Evolutionary conservation across 2,797 vertebrate genomes (phyloP), one percentile per base, ranked within the genome.

Genomic region (Rhinichthys osculus): DNA sequence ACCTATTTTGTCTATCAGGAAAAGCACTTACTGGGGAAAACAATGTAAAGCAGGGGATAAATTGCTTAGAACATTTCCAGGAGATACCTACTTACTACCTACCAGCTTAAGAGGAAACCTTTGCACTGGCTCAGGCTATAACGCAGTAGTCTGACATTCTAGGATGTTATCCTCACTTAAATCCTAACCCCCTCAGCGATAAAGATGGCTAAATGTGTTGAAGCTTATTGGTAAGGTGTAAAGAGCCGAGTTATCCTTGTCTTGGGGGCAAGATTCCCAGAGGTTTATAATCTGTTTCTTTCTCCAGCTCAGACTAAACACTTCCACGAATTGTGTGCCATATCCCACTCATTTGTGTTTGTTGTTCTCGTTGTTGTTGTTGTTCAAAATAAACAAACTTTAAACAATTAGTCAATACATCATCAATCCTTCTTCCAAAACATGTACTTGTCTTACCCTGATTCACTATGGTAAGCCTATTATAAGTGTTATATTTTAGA

Each of bases 131-230:
- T 83, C 57, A 73, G 40, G 67, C 57, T 81, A 17, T 57, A 42
- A 67, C 13, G 13, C 38, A 77, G 35, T 38, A 57, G 23, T 23
- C n/a, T 67, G 78, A 72, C 71, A 80, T 76, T 77, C 50, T 69
- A 47, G 81, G 70, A 59, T 81, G 70, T 69, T 77, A 80, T 78
- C 44, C 44, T 67, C 21, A 30, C 35, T 59, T 81, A 85, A 87
- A 73, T 76, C 71, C 78, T 21, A 59, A 76, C 72, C 23, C 69
- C 59, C 27, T 81, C n/a, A 70, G 30, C 0, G 30, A 62, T 84
- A 69, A 84, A 84, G 76, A 87, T 85, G 42, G 77, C 84, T 85
- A 64, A 85, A 73, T 73, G 42, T 85, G 84, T 79, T 57, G 5
- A 23, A 80, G 84, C 52, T 85, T 73, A 70, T 64, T 64, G 21